These are phyloP conservation scores for Xyrichtys novacula DNA, from an alignment of 2,797 vertebrate species.

Conservation along the genomic window DNA sequence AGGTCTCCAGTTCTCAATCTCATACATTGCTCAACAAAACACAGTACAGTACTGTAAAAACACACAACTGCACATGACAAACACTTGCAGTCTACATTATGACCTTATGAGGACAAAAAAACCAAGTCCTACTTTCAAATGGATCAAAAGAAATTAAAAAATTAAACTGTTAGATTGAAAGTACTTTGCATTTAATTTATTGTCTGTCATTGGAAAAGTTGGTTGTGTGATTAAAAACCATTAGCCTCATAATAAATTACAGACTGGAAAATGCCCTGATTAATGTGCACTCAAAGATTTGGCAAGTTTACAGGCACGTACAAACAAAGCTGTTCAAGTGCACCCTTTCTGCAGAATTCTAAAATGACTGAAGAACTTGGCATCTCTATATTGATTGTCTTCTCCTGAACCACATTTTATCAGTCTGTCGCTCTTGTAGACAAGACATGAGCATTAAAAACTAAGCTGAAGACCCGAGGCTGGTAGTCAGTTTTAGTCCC, in stretches of 20 bases:
- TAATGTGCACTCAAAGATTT: not conserved
- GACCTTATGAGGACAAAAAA: no score
- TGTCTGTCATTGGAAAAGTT: not conserved
- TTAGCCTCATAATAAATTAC: not conserved
- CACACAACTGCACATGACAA: no score
- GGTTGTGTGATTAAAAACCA: not conserved
- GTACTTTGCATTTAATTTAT: not conserved
- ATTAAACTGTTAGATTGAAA: no score
- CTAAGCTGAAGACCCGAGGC: not conserved
- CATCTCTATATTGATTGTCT: not conserved
- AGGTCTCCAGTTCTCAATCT: no score
- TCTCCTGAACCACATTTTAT: not conserved
- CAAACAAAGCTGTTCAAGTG: not conserved
- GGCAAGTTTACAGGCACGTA: accelerated
- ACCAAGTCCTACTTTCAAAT: no score
- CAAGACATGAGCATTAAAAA: conserved; percentile 2
- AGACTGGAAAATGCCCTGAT: conserved; percentile 4
- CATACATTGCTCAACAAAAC: no score
- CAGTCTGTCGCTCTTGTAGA: not conserved
- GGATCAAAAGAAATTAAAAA: no score
- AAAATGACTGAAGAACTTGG: not conserved
- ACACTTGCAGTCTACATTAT: no score
- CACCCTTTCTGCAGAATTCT: not conserved
- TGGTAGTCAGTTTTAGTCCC: not conserved
- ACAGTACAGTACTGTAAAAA: no score